These are phyloP conservation scores for Rhyacophila brunnea DNA, from an alignment of 1,140 invertebrate species.

Conservation along the genomic window DNA sequence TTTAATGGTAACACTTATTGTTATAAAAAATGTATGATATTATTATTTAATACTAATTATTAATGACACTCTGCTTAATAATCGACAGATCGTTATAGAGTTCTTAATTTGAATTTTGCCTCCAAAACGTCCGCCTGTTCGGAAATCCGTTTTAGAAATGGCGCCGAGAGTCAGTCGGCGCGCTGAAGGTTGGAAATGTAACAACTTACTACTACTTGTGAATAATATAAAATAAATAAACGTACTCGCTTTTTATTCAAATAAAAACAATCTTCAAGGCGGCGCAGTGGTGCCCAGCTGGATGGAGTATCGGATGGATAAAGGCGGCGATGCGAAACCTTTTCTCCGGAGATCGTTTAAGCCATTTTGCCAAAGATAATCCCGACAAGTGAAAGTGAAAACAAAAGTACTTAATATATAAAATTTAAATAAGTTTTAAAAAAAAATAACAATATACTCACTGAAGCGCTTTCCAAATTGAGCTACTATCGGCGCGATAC, in stretches of 20 bases:
- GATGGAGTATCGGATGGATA: constrained; percentile 1
- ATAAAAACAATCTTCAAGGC: constrained; percentile 22
- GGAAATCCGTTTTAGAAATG: constrained; percentile 35
- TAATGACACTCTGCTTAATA: background rate
- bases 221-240: constrained; percentile 21
- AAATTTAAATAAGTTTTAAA: no score
- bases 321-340: no score
- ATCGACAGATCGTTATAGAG: background rate
- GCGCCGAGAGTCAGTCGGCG: constrained; percentile 11
- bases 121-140: constrained; percentile 28
- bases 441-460: no score
- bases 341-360: no score
- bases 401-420: no score
- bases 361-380: no score
- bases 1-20: no score
- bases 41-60: background rate
- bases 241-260: constrained; percentile 26
- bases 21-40: no score
- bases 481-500: no score
- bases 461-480: no score
- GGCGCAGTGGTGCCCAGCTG: constrained; percentile 2
- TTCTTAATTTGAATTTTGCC: constrained; percentile 4
- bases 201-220: constrained; percentile 5
- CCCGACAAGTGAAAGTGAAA: no score
- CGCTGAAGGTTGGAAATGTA: constrained; percentile 16